Base-by-base conservation (phyloP, 1,140 invertebrate species). In the Philopotamus ludificatus region DNA sequence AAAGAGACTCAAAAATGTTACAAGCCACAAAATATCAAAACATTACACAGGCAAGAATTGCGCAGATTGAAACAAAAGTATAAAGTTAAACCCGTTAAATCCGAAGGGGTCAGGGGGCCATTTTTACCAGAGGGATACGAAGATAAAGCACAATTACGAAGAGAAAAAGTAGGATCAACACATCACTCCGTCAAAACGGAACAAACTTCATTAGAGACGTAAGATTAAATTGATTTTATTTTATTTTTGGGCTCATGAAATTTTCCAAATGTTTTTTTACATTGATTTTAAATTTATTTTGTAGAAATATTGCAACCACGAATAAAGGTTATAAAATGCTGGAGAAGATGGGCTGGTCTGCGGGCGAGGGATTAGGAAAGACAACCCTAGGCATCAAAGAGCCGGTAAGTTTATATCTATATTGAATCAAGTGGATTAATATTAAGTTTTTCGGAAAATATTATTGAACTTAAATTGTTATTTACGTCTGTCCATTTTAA, bases 301-400 rank as follows among this genome's bases (percentile, higher is more conserved):
- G 63, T 75, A 94, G 92, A 71, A 86, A 85, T 20, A 90, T 95
- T 71, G 75, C 86, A 15, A 79, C 86, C 18, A 84, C 87, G 26
- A 96, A 95, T 73, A 93, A 92, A 79, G 94, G 95, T 0, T 96
- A 94, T 75, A 89, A 93, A 80, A 76, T 97, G 75, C 74, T 97
- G 34, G 80, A 88, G 54, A 95, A 95, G 79, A 92, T 97, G 89
- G 94, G 94, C 12, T 97, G 93, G 94, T 87, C 85, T n/a, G 87
- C 91, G 77, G 94, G 94, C 55, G 83, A 92, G 69, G 83, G 88
- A 0, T 79, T 97, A 47, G 94, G 94, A 10, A 93, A 92, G 77
- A 85, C 85, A 68, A 77, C 76, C 53, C 81, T 84, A 71, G 93
- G 92, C 10, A 81, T 89, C 15, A 79, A 80, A 16, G 88, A 94